Base-by-base conservation (phyloP, 2,888 invertebrate genomes). In the Syrphus vitripennis region DNA sequence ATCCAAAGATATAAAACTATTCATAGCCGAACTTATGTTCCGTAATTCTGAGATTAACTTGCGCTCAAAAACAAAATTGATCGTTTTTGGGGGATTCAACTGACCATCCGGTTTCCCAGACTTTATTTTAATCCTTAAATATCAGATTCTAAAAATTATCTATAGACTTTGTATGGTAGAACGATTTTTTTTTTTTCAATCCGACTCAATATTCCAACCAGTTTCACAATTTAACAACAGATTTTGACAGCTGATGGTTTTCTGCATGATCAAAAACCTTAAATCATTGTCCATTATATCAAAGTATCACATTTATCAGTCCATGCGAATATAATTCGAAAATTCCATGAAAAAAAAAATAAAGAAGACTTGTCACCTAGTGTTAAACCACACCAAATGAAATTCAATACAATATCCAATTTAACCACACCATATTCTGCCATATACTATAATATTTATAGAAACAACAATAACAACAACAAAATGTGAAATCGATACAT, bases 401-500 rank as follows among this genome's bases (percentile, higher is more conserved):
- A 79, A 79, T 79, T 72, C 57, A 65, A 79, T 55, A 79, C 63
- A 42, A 61, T 31, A 59, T 48, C 50, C 69, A 34, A 50, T 77
- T 37, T 76, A 67, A 69, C 55, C 55, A 42, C 29, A 57, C 40
- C 50, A 53, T 24, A 42, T 70, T 70, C 37, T 55, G 53, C 53
- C 57, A 45, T 16, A 29, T n/a, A n/a, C n/a, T n/a, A 63, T 53
- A 78, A 14, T 29, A 31, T 65, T 12, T 7, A 31, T 3, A 53
- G 2, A 3, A 14, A 29, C 19, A 61, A 21, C 59, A 61, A 63
- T 12, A 69, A 21, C 57, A 71, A 70, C 24, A 70, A 57, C 3
- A 48, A 63, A 71, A 71, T 55, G 40, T 53, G 76, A 76, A 81
- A 81, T 84, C 81, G 84, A 84, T 80, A 80, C 65, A 42, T 29